phyloP scores from a whole-genome alignment of 2,797 vertebrate genomes.

The Galaxias olidus region DNA sequence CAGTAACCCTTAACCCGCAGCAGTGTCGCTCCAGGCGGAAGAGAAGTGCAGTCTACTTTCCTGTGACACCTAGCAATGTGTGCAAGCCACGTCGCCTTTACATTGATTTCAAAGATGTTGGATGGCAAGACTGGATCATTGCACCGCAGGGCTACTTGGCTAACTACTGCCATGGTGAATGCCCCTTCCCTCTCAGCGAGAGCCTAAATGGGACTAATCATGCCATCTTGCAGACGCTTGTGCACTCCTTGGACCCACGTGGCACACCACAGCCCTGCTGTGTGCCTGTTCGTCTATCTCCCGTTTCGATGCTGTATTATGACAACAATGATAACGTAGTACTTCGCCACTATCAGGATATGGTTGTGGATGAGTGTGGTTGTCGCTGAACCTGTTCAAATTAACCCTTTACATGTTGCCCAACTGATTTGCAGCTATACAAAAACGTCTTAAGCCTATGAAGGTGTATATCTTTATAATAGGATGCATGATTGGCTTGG shows the following conservation, averaged over 20 bases:
- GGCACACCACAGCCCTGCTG: constrained; percentile 88
- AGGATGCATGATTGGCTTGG: too few species aligned
- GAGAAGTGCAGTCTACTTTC: constrained; percentile 54
- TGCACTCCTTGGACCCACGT: constrained; percentile 82
- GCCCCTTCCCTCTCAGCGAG: constrained; percentile 85
- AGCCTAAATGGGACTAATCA: constrained; percentile 90
- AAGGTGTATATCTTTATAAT: too few species aligned
- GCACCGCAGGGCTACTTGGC: constrained; percentile 94
- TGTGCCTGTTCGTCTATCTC: constrained; percentile 87
- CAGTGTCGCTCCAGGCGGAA: constrained; percentile 75
- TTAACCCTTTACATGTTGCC: too few species aligned
- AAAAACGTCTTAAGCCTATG: too few species aligned
- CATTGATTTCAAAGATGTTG: constrained; percentile 91
- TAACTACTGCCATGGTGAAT: constrained; percentile 92
- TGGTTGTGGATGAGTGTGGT: constrained; percentile 96
- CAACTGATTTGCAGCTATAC: too few species aligned
- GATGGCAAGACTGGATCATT: constrained; percentile 97
- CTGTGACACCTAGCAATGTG: constrained; percentile 67
- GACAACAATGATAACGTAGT: constrained; percentile 96
- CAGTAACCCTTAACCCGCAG: constrained; percentile 80
- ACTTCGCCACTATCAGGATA: constrained; percentile 91
- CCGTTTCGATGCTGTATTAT: constrained; percentile 94
- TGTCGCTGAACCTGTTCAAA: constrained; percentile 76
- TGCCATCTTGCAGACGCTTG: constrained; percentile 90
- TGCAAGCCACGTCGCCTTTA: constrained; percentile 87